phyloP scores from a whole-genome alignment of 1,140 invertebrate species.

The Nylanderia fulva region DNA sequence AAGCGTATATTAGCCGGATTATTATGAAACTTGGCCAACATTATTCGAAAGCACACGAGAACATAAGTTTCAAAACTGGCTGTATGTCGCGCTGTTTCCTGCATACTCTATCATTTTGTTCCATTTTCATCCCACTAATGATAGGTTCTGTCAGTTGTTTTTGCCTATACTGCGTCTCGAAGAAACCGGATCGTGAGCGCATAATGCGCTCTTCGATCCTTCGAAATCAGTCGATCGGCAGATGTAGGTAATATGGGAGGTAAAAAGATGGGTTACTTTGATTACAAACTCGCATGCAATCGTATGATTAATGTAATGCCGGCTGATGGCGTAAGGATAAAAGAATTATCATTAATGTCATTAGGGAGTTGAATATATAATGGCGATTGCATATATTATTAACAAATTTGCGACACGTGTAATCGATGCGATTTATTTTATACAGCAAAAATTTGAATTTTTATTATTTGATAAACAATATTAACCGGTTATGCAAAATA shows the following conservation, averaged over 20 bases:
- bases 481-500: not conserved
- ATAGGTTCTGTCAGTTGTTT: constrained; percentile 15
- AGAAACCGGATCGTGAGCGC: constrained; percentile 24
- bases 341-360: not conserved
- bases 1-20: not conserved
- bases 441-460: not conserved
- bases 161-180: not conserved
- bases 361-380: not conserved
- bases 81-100: not conserved
- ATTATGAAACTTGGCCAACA: not conserved
- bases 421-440: not conserved
- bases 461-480: not conserved
- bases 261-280: not conserved
- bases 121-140: constrained; percentile 38
- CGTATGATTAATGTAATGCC: not conserved
- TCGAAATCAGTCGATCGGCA: not conserved
- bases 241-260: not conserved
- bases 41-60: not conserved
- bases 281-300: constrained; percentile 3
- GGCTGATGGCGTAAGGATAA: not conserved
- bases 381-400: not conserved
- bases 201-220: not conserved
- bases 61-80: constrained; percentile 24
- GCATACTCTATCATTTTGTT: not conserved
- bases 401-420: not conserved